These are phyloP conservation scores for Calvadosia cruxmelitensis DNA, from an alignment of 30 jellyfish, hydroid and myxozoan genomes.

Conservation along the genomic window DNA sequence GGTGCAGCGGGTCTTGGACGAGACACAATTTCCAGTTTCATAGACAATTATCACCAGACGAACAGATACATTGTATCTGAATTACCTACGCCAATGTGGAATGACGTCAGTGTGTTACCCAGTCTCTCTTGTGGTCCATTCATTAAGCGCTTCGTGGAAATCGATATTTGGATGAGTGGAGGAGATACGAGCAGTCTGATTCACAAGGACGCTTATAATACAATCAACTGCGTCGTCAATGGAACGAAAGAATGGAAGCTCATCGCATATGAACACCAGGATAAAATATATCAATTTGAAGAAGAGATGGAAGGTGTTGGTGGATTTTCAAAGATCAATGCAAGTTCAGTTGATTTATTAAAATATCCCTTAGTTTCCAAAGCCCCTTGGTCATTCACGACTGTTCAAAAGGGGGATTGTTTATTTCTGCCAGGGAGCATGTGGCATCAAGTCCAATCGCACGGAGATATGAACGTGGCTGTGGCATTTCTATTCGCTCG, in stretches of 20 bases:
- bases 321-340: constrained; percentile 58
- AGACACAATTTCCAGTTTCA: neutral
- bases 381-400: constrained; percentile 58
- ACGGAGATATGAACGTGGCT: constrained; percentile 52
- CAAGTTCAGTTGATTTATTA: constrained; percentile 33
- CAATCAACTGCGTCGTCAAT: constrained; percentile 55
- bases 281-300: constrained; percentile 15
- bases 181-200: constrained; percentile 54
- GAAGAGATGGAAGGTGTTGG: constrained; percentile 23
- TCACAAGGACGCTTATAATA: constrained; percentile 81
- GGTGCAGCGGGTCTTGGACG: constrained; percentile 1
- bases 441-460: constrained; percentile 79
- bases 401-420: constrained; percentile 63
- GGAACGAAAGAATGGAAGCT: constrained; percentile 79
- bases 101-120: constrained; percentile 39
- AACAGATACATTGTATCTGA: constrained; percentile 70
- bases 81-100: constrained; percentile 68
- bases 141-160: constrained; percentile 37
- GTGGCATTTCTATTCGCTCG: constrained; percentile 55
- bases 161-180: constrained; percentile 84
- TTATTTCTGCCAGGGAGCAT: constrained; percentile 63
- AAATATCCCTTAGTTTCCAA: constrained; percentile 37
- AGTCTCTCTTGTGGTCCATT: constrained; percentile 58
- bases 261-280: constrained; percentile 34
- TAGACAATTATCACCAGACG: constrained; percentile 3